Base-by-base conservation (phyloP, 2,113 vertebrate species). In the Sebastes schlegelii region DNA sequence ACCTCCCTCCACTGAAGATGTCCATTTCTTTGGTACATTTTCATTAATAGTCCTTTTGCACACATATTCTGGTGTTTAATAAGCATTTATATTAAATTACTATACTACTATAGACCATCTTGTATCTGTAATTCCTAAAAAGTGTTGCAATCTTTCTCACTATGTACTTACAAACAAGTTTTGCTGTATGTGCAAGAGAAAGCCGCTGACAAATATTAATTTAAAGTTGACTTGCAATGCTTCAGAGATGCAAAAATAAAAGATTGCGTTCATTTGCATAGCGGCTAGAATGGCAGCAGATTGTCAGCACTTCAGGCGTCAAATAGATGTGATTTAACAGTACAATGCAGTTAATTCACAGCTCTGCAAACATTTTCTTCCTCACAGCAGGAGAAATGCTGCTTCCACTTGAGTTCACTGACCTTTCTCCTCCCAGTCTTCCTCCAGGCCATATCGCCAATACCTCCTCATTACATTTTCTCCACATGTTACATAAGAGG, bases 391-490 rank as follows among this genome's bases (percentile, higher is more conserved):
- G 16, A 48, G 16, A 55, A 69, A 23, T 8, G 45, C 51, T 7
- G 2, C 43, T 6, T 40, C 55, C 42, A 5, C 7, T 66, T 12
- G 43, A 86, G 74, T 75, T 76, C 79, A 26, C 62, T 63, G 74
- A 84, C 87, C 88, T 79, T 74, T 78, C 70, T 65, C 26, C 49
- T 66, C 61, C 74, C 49, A n/a, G 4, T 62, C 48, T 57, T 54
- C 26, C 85, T 54, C 19, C n/a, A 2, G 77, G 74, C 68, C 55
- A n/a, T 16, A 2, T 72, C 13, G 4, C 45, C 60, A 5, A 11
- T 52, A 68, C 68, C 77, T 80, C 75, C 63, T 74, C 73, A 52
- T 85, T 58, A 73, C 63, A 62, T 65, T 68, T 77, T 13, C 62
- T 23, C 45, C 65, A 26, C 4, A 0, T 40, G 71, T 88, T 84